Percentiles rank a stretch among this genome's conserved stretches.
Conservation (phyloP, 2,888 invertebrate species). For the Agrotis exclamationis region DNA sequence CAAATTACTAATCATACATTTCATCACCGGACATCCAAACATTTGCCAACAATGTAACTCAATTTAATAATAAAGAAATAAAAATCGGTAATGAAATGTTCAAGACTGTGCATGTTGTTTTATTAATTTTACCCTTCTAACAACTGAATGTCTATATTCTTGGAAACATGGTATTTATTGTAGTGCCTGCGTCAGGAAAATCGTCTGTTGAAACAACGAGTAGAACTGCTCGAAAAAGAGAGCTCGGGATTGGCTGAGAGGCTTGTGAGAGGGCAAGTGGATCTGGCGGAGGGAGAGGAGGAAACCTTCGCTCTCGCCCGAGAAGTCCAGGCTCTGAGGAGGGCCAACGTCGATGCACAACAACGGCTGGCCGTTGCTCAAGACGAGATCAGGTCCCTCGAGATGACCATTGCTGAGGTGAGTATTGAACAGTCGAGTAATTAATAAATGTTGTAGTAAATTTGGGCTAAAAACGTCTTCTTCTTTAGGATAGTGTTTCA, state of each 20-base stretch:
- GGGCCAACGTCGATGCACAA: slow-evolving; percentile 96
- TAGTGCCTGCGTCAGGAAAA: slow-evolving; percentile 97
- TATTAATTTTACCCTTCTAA: slow-evolving; percentile 32
- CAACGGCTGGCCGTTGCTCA: slow-evolving; percentile 97
- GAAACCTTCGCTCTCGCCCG: slow-evolving; percentile 95
- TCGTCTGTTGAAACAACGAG: slow-evolving; percentile 97
- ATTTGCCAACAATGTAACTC: background rate
- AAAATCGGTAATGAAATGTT: slow-evolving; percentile 9
- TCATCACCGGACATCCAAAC: slow-evolving; percentile 8
- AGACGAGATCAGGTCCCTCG: slow-evolving; percentile 96
- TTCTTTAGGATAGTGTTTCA: background rate
- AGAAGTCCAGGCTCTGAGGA: slow-evolving; percentile 96
- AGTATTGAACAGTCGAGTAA: slow-evolving; percentile 2
- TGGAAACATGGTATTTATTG: slow-evolving; percentile 65
- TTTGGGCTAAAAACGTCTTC: background rate
- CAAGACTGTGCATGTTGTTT: slow-evolving; percentile 12
- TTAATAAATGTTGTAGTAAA: background rate
- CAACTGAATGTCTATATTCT: slow-evolving; percentile 59
- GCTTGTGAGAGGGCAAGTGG: slow-evolving; percentile 97
- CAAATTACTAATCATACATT: slow-evolving; percentile 34
- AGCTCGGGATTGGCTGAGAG: slow-evolving; percentile 98
- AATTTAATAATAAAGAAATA: background rate
- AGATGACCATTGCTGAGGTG: slow-evolving; percentile 93
- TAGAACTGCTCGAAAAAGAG: slow-evolving; percentile 98
- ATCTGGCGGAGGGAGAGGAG: slow-evolving; percentile 98